A percentile compares a stretch with the other conserved stretches of the same genome.
These are phyloP conservation scores for Nixonia krombeini DNA, from an alignment of 1,140 invertebrate genomes.

Conservation along the genomic window DNA sequence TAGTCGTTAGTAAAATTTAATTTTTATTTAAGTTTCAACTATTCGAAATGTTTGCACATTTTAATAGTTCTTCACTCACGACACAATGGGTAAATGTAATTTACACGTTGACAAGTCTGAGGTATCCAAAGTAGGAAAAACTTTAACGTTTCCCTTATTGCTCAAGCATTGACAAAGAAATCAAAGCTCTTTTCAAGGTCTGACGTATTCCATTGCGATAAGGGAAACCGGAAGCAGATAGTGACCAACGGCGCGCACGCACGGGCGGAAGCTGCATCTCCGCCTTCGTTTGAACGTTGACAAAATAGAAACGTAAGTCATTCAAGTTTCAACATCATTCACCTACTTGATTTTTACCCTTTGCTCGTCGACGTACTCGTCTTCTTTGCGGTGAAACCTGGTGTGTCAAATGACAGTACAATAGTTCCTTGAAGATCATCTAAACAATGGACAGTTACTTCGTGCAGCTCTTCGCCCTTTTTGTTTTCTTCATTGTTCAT, in stretches of 20 bases:
- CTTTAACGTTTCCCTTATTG: too few species aligned
- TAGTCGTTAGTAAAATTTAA: too few species aligned
- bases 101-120: too few species aligned
- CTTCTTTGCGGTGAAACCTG: conserved; percentile 29
- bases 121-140: too few species aligned
- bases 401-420: conserved; percentile 27
- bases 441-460: conserved; percentile 29
- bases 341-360: conserved; percentile 22
- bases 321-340: conserved; percentile 32
- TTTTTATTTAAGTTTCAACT: too few species aligned
- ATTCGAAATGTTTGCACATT: too few species aligned
- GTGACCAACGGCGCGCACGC: conserved; percentile 53
- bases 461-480: conserved; percentile 1
- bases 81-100: too few species aligned
- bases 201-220: conserved; percentile 32
- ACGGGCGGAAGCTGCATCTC: conserved; percentile 58
- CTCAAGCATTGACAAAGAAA: too few species aligned
- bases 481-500: conserved; percentile 8
- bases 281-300: conserved; percentile 48
- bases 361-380: not conserved
- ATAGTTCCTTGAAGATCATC: conserved; percentile 7
- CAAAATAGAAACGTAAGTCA: conserved; percentile 32
- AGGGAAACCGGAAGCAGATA: conserved; percentile 64
- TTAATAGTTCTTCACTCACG: too few species aligned
- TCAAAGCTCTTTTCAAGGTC: conserved; percentile 51